These are phyloP conservation scores for Tapirus terrestris DNA, from an alignment of 2,113 vertebrate species.

Conservation along the genomic window DNA sequence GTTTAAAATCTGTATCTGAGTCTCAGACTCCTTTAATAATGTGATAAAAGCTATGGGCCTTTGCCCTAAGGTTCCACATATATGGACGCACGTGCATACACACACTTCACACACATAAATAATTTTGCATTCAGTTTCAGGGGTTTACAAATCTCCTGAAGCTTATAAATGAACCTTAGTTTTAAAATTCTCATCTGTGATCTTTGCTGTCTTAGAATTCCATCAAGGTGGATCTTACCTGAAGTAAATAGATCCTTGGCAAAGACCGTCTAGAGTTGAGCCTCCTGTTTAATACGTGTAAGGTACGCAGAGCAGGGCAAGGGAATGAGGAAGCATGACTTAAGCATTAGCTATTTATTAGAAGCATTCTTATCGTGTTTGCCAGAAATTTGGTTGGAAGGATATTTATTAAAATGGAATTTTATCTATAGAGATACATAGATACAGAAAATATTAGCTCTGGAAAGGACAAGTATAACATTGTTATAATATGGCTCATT, in stretches of 20 bases:
- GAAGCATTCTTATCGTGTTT: background rate
- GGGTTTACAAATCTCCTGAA: background rate
- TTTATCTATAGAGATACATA: background rate
- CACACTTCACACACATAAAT: background rate
- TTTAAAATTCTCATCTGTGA: background rate
- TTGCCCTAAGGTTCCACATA: background rate
- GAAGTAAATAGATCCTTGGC: background rate
- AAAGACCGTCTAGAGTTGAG: rapidly evolving
- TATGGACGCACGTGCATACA: rapidly evolving
- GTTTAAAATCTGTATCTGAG: background rate
- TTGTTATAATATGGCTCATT: background rate
- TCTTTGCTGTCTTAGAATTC: background rate
- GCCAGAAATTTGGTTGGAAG: background rate
- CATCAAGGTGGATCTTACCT: background rate
- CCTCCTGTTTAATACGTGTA: too few relatives aligned
- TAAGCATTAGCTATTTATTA: background rate
- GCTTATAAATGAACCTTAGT: background rate
- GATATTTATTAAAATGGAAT: background rate
- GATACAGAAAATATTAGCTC: background rate
- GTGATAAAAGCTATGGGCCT: background rate
- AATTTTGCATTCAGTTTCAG: background rate
- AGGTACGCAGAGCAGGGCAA: background rate
- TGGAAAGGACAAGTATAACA: background rate
- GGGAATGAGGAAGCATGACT: rapidly evolving
- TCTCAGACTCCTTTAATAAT: background rate